These are phyloP conservation scores for Choloepus hoffmanni DNA, from an alignment of 2,113 vertebrate species.

Conservation along the genomic window DNA sequence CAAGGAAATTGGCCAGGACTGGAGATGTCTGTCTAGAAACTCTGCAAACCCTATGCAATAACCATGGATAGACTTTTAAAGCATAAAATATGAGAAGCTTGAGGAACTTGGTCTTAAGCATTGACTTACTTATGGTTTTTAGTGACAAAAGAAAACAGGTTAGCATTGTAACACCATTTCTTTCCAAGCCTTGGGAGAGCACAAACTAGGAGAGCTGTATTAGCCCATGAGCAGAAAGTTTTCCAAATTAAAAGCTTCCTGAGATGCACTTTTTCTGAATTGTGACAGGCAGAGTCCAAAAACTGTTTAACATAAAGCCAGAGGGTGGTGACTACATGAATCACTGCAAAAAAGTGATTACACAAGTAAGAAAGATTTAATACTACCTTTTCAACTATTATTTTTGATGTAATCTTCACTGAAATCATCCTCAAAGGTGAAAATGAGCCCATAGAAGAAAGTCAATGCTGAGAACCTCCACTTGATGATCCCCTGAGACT, in stretches of 20 bases:
- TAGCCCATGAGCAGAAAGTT: background rate
- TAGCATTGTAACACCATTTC: background rate
- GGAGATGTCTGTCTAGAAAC: background rate
- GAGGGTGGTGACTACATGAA: background rate
- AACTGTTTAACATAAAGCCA: conserved; percentile 25
- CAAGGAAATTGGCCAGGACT: background rate
- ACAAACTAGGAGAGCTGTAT: background rate
- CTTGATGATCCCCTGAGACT: background rate
- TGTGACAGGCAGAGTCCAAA: background rate
- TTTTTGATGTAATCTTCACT: background rate
- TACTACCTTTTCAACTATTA: background rate
- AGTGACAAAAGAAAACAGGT: background rate
- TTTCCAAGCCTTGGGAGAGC: background rate
- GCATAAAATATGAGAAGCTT: background rate
- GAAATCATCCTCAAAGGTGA: background rate
- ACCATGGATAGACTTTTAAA: background rate
- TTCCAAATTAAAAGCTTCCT: background rate
- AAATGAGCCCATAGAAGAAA: background rate
- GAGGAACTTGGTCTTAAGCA: conserved; percentile 25
- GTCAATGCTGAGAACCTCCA: background rate
- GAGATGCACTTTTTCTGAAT: background rate
- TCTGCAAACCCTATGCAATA: background rate
- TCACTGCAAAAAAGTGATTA: background rate
- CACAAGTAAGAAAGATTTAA: background rate
- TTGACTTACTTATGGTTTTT: background rate